These are phyloP conservation scores for Goniozus legneri DNA, from an alignment of 1,140 invertebrate genomes.

Conservation along the genomic window DNA sequence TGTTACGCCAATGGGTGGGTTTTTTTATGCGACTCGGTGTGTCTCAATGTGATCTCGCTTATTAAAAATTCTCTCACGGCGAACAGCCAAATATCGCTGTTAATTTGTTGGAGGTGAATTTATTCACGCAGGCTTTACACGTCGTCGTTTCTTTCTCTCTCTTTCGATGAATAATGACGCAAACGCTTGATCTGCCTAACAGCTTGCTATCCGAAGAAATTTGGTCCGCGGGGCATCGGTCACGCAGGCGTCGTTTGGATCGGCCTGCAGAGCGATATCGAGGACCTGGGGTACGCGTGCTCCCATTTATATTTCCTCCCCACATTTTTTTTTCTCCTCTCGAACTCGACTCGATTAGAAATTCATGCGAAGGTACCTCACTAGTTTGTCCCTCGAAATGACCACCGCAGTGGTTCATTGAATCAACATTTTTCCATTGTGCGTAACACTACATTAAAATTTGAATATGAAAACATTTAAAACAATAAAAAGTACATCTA, in stretches of 20 bases:
- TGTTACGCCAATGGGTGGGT: slow-evolving; percentile 71
- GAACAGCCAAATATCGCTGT: slow-evolving; percentile 29
- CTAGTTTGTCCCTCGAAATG: no score
- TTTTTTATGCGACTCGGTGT: slow-evolving; percentile 29
- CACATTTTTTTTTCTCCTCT: neutral
- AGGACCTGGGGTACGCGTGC: slow-evolving; percentile 54
- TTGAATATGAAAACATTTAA: no score
- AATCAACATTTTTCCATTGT: no score
- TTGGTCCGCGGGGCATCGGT: slow-evolving; percentile 79
- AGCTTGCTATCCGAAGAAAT: slow-evolving; percentile 71
- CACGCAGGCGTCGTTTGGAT: slow-evolving; percentile 68
- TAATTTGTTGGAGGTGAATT: no score
- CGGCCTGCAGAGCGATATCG: slow-evolving; percentile 58
- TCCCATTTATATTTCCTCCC: slow-evolving; percentile 12
- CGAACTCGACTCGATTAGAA: no score
- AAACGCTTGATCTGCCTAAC: slow-evolving; percentile 56
- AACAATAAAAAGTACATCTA: no score
- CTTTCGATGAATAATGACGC: slow-evolving; percentile 47
- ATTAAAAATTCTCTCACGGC: no score
- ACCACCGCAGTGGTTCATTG: no score
- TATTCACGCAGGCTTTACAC: no score
- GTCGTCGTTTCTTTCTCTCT: slow-evolving; percentile 43
- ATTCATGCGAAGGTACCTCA: no score
- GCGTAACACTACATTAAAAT: no score
- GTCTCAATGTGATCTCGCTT: no score